Conservation (phyloP, 2,888 invertebrate species). For the Xylophagus ater region DNA sequence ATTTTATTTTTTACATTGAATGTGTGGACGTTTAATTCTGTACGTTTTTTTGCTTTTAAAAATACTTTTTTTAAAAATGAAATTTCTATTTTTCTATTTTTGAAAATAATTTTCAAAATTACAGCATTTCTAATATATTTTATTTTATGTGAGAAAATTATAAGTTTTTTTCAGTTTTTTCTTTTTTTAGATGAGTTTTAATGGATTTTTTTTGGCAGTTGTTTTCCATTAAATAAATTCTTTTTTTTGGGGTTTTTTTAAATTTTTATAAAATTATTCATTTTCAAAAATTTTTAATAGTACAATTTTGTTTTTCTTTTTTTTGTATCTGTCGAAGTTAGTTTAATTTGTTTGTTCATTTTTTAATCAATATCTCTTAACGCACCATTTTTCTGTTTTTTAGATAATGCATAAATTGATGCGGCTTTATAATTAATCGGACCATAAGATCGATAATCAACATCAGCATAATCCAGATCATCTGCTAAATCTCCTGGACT, state of each 20-base stretch:
- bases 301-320: conserved; percentile 1
- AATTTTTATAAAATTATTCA: conserved; percentile 4
- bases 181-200: too few relatives aligned
- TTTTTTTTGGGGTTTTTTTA: not conserved
- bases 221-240: not conserved
- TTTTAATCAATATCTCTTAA: conserved; percentile 25
- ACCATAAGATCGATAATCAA: conserved; percentile 80
- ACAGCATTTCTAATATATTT: too few relatives aligned
- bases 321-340: conserved; percentile 1
- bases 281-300: not conserved
- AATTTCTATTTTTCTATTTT: too few relatives aligned
- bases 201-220: conserved; percentile 6
- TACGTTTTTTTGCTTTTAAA: too few relatives aligned
- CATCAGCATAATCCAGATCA: conserved; percentile 82
- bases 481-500: conserved; percentile 49
- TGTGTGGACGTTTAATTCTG: too few relatives aligned
- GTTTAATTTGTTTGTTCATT: conserved; percentile 2
- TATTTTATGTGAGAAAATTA: too few relatives aligned
- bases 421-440: conserved; percentile 88
- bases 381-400: conserved; percentile 42
- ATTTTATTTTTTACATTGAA: too few relatives aligned
- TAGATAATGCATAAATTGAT: conserved; percentile 67
- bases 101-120: too few relatives aligned
- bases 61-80: too few relatives aligned
- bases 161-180: too few relatives aligned